Evolutionary conservation across 2,113 vertebrate species (phyloP), one percentile per base, ranked within the genome.

Genomic region (Lipotes vexillifer): DNA sequence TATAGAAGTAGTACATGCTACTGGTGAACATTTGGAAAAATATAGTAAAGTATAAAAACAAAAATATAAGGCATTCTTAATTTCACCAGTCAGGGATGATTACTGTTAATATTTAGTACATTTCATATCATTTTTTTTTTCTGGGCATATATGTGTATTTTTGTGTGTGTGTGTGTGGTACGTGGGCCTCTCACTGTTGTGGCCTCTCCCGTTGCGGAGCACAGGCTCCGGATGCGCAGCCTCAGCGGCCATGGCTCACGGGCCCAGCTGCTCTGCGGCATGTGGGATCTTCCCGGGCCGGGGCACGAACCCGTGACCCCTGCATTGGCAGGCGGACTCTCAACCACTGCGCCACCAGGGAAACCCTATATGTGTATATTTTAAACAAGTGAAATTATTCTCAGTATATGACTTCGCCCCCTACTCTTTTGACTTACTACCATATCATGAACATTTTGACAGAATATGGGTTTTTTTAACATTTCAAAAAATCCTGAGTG

Each of bases 381-480:
- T 94, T 89, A 94, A 90, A 55, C 63, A 89, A 82, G 57, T 90
- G 74, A 93, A 92, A 68, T 72, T 96, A 57, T 84, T 25, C 68
- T 88, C 69, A 83, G 33, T 94, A 21, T 88, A 78, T 68, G 72
- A 33, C 27, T 90, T 93, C 59, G 1, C 23, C 78, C 59, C 33
- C 41, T 95, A 38, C 59, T 96, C 33, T 93, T 92, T 97, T 88
- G 46, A 66, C 61, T 89, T 89, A 84, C 25, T 95, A 20, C 83
- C 36, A 44, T 72, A 49, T 95, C 12, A 36, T n/a, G 46, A 93
- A n/a, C 49, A 87, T 80, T 97, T 97, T 96, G 69, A 88, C 21
- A 87, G 55, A 69, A 61, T 25, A 38, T 59, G n/a, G 13, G 14
- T 6, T 3, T 68, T 75, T 91, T 93, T 84, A 57, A 92, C 80